Base-by-base conservation (phyloP, 2,888 invertebrate genomes). In the Leptopilina myrica region DNA sequence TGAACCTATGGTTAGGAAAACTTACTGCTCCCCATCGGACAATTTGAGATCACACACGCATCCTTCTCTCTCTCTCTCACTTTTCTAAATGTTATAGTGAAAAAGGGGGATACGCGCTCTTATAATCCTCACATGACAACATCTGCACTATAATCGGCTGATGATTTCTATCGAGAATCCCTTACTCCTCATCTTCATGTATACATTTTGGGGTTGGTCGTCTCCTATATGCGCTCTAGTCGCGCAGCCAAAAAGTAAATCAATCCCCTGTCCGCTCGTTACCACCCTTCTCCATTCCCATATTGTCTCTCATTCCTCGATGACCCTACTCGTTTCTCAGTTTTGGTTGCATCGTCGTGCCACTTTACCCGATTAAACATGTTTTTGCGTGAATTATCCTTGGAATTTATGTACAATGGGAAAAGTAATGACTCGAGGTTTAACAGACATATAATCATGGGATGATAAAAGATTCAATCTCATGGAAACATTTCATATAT, bases 131-230 rank as follows among this genome's bases (percentile, higher is more conserved):
- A 86, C 87, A 90, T 87, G 88, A 87, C 90, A 91, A 90, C 91
- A 91, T 91, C 91, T 91, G 91, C 91, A 89, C 89, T 88, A 87
- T 90, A 91, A 91, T 91, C 91, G 90, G 88, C 89, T 89, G 90
- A 91, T 91, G 89, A 91, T 90, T 86, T 84, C 81, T 73, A 69
- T 78, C 81, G 76, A 66, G 49, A 80, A 78, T 82, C 77, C 80
- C 82, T 77, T 69, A 79, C 76, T 81, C 82, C 79, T 82, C 59
- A 59, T 33, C 33, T 33, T 33, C 33, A 33, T 33, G 33, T 33
- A 33, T 5, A 33, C 33, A 33, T 46, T 67, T 49, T 73, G 49
- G 73, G 46, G 46, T 53, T 46, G 64, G 14, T 56, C 62, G 14
- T 56, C 62, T 56, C 67, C n/a, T n/a, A n/a, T 78, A 40, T 62